A percentile compares a stretch with the other conserved stretches of the same genome.
These are phyloP conservation scores for Lycia hirtaria DNA, from an alignment of 2,888 invertebrate genomes.

Conservation along the genomic window DNA sequence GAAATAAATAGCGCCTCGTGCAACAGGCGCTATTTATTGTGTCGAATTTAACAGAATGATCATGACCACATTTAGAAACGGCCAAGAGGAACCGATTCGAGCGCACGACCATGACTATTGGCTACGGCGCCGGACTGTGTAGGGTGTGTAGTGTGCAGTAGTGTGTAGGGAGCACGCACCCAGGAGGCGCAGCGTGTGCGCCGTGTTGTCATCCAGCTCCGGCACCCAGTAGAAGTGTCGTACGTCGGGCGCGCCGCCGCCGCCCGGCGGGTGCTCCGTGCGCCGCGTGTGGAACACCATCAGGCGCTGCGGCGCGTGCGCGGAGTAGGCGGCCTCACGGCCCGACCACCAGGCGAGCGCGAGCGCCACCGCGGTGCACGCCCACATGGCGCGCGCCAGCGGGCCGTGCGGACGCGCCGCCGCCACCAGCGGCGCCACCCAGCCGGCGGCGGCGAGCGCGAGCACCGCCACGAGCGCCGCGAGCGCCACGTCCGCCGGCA, in stretches of 20 bases:
- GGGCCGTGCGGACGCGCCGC: slow-evolving; percentile 48
- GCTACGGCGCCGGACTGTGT: no score
- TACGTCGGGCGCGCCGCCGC: slow-evolving; percentile 65
- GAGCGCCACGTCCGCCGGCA: slow-evolving; percentile 87
- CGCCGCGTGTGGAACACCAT: slow-evolving; percentile 88
- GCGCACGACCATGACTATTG: no score
- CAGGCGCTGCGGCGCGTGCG: slow-evolving; percentile 87
- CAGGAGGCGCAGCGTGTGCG: slow-evolving; percentile 61
- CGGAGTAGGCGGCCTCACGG: slow-evolving; percentile 86
- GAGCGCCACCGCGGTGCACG: slow-evolving; percentile 34
- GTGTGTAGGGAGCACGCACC: slow-evolving; percentile 47
- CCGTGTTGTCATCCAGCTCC: slow-evolving; percentile 91
- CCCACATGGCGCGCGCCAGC: slow-evolving; percentile 26
- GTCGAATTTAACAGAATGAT: no score
- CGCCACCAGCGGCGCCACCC: slow-evolving; percentile 65
- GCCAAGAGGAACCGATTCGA: no score
- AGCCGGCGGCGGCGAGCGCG: slow-evolving; percentile 67
- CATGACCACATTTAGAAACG: no score
- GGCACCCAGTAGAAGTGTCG: slow-evolving; percentile 88
- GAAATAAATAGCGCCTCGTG: no score
- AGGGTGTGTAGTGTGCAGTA: no score
- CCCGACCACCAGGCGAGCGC: slow-evolving; percentile 61
- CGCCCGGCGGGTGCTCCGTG: slow-evolving; percentile 79
- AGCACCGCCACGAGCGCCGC: slow-evolving; percentile 64
- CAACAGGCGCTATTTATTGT: no score